Evolutionary conservation across 1,140 invertebrate species (phyloP).

Genomic region (Heliconius hewitsoni): DNA sequence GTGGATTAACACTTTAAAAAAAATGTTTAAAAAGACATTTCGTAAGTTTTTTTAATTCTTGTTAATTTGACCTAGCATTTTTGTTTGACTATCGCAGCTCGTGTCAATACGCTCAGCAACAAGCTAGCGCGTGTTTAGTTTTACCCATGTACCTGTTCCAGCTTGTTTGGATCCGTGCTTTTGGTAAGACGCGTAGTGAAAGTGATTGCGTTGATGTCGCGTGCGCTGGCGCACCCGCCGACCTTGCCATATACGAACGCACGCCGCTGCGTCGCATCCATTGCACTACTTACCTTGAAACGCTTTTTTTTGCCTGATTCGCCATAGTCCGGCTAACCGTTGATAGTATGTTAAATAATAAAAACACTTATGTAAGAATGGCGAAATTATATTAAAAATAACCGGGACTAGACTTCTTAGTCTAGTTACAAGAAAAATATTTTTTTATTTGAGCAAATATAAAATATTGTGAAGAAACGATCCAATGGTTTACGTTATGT

Average conservation of each 20-base stretch:
- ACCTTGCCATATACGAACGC: slow-evolving; percentile 73
- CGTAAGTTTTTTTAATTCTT: too few species aligned
- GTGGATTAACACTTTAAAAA: too few species aligned
- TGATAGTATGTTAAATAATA: not conserved
- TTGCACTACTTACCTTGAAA: slow-evolving; percentile 59
- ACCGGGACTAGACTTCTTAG: not conserved
- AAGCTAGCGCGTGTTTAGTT: slow-evolving; percentile 13
- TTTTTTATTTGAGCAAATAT: not conserved
- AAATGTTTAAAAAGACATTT: too few species aligned
- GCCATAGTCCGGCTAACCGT: slow-evolving; percentile 38
- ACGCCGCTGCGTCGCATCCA: slow-evolving; percentile 48
- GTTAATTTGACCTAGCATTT: not conserved
- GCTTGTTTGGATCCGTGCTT: slow-evolving; percentile 58
- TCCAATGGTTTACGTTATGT: not conserved
- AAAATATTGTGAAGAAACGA: not conserved
- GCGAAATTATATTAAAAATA: not conserved
- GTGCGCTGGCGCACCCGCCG: slow-evolving; percentile 69
- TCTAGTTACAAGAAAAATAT: not conserved
- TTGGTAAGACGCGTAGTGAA: slow-evolving; percentile 78
- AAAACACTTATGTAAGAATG: not conserved
- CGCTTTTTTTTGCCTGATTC: slow-evolving; percentile 54
- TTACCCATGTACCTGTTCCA: slow-evolving; percentile 46
- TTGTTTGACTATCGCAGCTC: not conserved
- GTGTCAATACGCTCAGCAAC: not conserved
- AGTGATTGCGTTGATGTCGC: slow-evolving; percentile 75